phyloP scores from a whole-genome alignment of 2,797 vertebrate species.

The Paguma larvata region DNA sequence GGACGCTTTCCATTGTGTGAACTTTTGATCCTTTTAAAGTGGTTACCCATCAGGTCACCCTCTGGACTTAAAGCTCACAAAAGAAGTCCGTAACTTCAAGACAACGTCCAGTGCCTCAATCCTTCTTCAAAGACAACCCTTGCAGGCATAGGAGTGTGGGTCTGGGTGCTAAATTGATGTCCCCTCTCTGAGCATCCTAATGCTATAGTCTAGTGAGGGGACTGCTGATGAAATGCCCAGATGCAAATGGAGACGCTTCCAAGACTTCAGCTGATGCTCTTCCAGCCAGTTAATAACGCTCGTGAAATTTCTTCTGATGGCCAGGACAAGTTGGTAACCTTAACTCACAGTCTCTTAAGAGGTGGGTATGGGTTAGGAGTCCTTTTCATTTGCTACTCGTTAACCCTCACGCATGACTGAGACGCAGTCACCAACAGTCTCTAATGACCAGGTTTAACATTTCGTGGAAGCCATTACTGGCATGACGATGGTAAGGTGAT shows the following conservation, averaged over 20 bases:
- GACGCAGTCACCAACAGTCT: constrained; percentile 50
- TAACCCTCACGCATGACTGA: constrained; percentile 35
- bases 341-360: constrained; percentile 31
- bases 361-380: neutral
- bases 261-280: constrained; percentile 13
- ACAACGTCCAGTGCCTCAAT: constrained; percentile 21
- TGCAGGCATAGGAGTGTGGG: constrained; percentile 27
- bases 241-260: constrained; percentile 37
- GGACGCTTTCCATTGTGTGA: neutral
- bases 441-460: constrained; percentile 41
- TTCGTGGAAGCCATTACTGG: constrained; percentile 44
- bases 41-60: neutral
- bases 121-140: constrained; percentile 41
- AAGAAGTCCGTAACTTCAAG: constrained; percentile 20
- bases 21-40: neutral
- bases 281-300: neutral
- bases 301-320: neutral
- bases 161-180: constrained; percentile 43
- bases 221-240: constrained; percentile 59
- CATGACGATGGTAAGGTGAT: constrained; percentile 67
- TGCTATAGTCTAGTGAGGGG: constrained; percentile 44
- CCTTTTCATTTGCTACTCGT: constrained; percentile 37
- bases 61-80: neutral
- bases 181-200: constrained; percentile 50
- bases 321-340: constrained; percentile 20